These are phyloP conservation scores for Muscidifurax raptorellus DNA, from an alignment of 1,140 invertebrate genomes.

Conservation along the genomic window DNA sequence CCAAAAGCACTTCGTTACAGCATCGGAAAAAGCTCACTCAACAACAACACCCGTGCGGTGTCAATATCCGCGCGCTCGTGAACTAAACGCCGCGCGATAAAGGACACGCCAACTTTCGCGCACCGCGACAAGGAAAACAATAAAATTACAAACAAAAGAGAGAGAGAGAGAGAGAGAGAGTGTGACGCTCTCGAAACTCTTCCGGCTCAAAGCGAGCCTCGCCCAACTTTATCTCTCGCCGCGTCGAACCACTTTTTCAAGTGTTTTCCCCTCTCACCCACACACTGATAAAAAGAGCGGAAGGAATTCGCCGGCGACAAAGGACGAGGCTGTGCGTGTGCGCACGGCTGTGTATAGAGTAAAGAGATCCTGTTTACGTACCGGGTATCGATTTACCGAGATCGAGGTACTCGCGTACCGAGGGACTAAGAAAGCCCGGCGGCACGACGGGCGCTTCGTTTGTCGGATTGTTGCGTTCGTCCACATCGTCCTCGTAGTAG, in stretches of 20 bases:
- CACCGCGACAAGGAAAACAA: not conserved
- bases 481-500: slow-evolving; percentile 79
- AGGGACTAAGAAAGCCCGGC: slow-evolving; percentile 87
- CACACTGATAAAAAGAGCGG: too few species aligned
- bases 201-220: not conserved
- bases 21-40: not conserved
- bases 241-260: not conserved
- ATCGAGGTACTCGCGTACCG: slow-evolving; percentile 88
- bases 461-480: slow-evolving; percentile 81
- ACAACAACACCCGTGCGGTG: not conserved
- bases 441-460: slow-evolving; percentile 81
- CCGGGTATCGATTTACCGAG: slow-evolving; percentile 91
- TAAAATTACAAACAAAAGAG: slow-evolving; percentile 2
- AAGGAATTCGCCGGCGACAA: not conserved
- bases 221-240: not conserved
- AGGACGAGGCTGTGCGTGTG: not conserved
- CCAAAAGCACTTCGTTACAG: not conserved
- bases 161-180: not conserved
- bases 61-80: not conserved
- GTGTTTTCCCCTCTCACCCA: not conserved
- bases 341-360: not conserved
- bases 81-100: not conserved
- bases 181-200: not conserved
- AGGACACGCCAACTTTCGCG: not conserved
- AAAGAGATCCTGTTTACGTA: slow-evolving; percentile 76